Percentiles rank a stretch among this genome's conserved stretches.
phyloP scores from a whole-genome alignment of 1,140 invertebrate species.

The Zaprionus inermis region DNA sequence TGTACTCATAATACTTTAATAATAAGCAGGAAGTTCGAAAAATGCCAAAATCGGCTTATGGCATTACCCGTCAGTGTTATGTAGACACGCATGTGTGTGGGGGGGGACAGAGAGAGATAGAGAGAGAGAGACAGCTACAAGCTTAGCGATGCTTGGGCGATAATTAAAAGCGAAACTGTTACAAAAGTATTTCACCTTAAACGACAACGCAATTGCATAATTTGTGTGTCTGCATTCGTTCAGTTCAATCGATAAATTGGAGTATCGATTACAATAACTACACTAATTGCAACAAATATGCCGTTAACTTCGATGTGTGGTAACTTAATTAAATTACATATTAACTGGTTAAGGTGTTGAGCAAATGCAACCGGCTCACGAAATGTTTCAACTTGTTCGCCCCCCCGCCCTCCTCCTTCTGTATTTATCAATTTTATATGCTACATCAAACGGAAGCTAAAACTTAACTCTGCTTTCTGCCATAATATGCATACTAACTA shows the following conservation, averaged over 20 bases:
- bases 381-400: not conserved
- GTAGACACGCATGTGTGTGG: conserved; percentile 23
- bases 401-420: not conserved
- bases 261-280: conserved; percentile 63
- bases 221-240: conserved; percentile 37
- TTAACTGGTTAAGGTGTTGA: conserved; percentile 14
- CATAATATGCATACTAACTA: conserved; percentile 31
- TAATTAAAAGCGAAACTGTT: conserved; percentile 55
- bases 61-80: conserved; percentile 55
- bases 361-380: conserved; percentile 11
- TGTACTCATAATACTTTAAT: conserved; percentile 53
- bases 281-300: conserved; percentile 74
- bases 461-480: conserved; percentile 27
- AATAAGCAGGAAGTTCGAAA: conserved; percentile 71
- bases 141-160: conserved; percentile 26
- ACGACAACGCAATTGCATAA: conserved; percentile 63
- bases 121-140: not conserved
- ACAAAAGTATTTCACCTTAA: conserved; percentile 33
- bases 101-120: not conserved
- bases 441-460: conserved; percentile 51
- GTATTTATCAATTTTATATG: conserved; percentile 24
- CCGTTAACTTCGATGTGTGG: conserved; percentile 33
- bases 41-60: conserved; percentile 72
- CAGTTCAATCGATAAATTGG: conserved; percentile 21
- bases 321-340: conserved; percentile 61